Base-by-base conservation (phyloP, 2,797 vertebrate genomes). In the Alca torda region DNA sequence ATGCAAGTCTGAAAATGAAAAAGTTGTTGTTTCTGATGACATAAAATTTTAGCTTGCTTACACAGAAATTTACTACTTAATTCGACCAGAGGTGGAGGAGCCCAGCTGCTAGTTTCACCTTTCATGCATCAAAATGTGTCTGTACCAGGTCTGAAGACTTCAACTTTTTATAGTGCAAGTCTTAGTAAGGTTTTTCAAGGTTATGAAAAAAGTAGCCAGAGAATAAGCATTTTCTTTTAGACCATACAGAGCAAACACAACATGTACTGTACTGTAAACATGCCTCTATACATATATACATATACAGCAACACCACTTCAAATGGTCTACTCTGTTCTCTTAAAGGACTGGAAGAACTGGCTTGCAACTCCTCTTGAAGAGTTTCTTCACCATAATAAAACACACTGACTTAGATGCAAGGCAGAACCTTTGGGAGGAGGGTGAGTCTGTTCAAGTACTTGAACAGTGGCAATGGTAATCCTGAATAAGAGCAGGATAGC, bases 201-300 rank as follows among this genome's bases (percentile, higher is more conserved):
- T 48, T 56, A 43, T 25, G 12, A 33, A 43, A 78, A 64, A 41
- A 21, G 24, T 48, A 76, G 9, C 4, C 28, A 59, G 5, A 28
- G 23, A 91, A 90, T 41, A 30, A 78, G 2, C 8, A 33, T 61
- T 43, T 74, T 30, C 37, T 57, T 89, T 80, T 72, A 83, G 69
- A 87, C 21, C 37, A n/a, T 21, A 23, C 9, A 51, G n/a, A 74
- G 18, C 7, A 68, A 59, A 54, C 16, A 31, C 5, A 56, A 25
- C 0, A 0, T 51, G 13, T 59, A 6, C 9, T 76, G 10, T 68
- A 12, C 8, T 51, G 3, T 51, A n/a, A 51, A 24, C 2, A 1
- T 56, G 3, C 3, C 15, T 51, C 45, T 61, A 2, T 30, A 10
- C 12, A 15, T 10, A 28, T 24, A 23, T 28, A 31, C 5, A 60